These are phyloP conservation scores for Thera britannica DNA, from an alignment of 2,888 invertebrate species.

Conservation along the genomic window DNA sequence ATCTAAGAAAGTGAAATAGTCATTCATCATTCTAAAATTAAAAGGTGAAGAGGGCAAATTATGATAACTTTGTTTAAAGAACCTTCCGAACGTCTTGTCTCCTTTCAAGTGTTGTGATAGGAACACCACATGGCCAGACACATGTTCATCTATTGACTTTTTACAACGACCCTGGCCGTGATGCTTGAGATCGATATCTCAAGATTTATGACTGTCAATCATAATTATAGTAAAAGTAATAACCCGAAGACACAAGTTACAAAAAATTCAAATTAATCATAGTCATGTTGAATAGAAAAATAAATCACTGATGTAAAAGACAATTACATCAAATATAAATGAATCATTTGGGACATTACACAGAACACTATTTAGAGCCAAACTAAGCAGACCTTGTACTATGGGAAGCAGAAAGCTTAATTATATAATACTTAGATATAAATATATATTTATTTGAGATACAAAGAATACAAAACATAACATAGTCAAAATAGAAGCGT, in stretches of 20 bases:
- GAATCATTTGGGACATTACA: not conserved
- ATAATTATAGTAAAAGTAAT: conserved; percentile 15
- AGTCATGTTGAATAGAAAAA: not conserved
- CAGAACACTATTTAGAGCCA: too few relatives aligned
- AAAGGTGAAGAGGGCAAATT: conserved; percentile 36
- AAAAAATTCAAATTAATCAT: not conserved
- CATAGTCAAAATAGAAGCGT: conserved; percentile 26
- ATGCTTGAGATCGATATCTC: conserved; percentile 49
- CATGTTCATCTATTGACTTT: conserved; percentile 59
- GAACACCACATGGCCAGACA: conserved; percentile 71
- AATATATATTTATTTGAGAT: too few relatives aligned
- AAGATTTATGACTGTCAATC: conserved; percentile 23
- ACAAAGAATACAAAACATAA: conserved; percentile 24
- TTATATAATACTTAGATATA: too few relatives aligned
- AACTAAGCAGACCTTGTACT: too few relatives aligned
- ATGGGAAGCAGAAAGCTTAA: too few relatives aligned
- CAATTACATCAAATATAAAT: not conserved
- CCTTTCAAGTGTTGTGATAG: conserved; percentile 67
- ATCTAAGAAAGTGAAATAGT: conserved; percentile 16
- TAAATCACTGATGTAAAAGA: not conserved
- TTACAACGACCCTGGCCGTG: conserved; percentile 66
- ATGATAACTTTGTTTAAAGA: conserved; percentile 52
- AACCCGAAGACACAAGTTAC: not conserved
- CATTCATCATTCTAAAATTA: conserved; percentile 35
- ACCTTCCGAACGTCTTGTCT: conserved; percentile 48